These are phyloP conservation scores for Nomada flava DNA, from an alignment of 2,888 invertebrate species.

Conservation along the genomic window DNA sequence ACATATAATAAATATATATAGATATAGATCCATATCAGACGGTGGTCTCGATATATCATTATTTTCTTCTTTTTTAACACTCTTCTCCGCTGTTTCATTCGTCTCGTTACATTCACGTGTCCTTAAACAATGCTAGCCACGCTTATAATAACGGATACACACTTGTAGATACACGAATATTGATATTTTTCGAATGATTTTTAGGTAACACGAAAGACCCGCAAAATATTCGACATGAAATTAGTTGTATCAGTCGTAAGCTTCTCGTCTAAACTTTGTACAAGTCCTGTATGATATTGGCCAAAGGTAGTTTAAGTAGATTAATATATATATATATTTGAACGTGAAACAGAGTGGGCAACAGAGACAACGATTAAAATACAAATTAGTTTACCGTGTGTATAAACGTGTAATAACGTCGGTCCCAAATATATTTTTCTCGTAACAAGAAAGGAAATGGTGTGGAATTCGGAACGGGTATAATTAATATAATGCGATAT, in stretches of 20 bases:
- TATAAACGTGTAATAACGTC: slow-evolving; percentile 23
- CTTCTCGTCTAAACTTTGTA: slow-evolving; percentile 30
- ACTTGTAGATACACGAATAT: slow-evolving; percentile 50
- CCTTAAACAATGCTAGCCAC: slow-evolving; percentile 13
- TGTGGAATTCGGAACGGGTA: slow-evolving; percentile 2
- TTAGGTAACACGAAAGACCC: slow-evolving; percentile 35
- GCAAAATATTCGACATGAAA: slow-evolving; percentile 25
- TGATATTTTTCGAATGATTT: slow-evolving; percentile 62
- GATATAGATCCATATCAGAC: neutral
- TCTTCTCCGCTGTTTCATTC: slow-evolving; percentile 14
- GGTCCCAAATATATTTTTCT: slow-evolving; percentile 42
- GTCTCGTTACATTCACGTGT: slow-evolving; percentile 17
- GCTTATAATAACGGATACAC: slow-evolving; percentile 13
- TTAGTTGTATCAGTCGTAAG: slow-evolving; percentile 28
- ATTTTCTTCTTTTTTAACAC: neutral
- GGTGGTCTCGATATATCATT: neutral
- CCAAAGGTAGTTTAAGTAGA: slow-evolving; percentile 53
- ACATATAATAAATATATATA: neutral
- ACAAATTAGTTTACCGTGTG: slow-evolving; percentile 41
- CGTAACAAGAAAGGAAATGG: neutral
- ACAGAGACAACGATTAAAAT: slow-evolving; percentile 62
- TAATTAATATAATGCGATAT: slow-evolving; percentile 6
- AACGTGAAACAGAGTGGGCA: slow-evolving; percentile 27
- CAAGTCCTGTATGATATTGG: slow-evolving; percentile 34
- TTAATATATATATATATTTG: slow-evolving; percentile 17